phyloP scores from a whole-genome alignment of 2,113 vertebrate genomes.

The Pterocles burchelli region DNA sequence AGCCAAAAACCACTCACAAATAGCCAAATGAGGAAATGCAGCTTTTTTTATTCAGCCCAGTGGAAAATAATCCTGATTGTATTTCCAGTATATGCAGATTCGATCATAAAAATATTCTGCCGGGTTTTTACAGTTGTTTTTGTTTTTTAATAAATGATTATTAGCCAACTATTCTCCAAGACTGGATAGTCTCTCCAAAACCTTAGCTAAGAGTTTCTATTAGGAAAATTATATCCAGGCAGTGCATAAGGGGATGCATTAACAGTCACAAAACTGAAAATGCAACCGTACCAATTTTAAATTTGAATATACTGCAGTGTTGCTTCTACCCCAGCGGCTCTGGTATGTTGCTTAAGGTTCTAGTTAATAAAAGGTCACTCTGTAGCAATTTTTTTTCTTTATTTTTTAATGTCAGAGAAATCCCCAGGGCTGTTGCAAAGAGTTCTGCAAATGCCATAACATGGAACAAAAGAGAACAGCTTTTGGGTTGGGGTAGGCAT shows the following conservation, averaged over 20 bases:
- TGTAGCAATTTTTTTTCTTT: neutral
- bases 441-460: neutral
- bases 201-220: neutral
- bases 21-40: neutral
- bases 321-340: neutral
- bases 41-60: neutral
- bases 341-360: neutral
- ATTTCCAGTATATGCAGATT: neutral
- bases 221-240: neutral
- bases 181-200: neutral
- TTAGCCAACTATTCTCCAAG: neutral
- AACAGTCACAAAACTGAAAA: neutral
- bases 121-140: accelerated
- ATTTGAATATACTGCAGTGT: neutral
- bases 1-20: neutral
- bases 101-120: neutral
- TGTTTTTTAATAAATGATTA: neutral
- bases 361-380: constrained; percentile 55
- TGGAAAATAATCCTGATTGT: neutral
- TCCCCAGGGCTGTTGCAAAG: neutral
- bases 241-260: neutral
- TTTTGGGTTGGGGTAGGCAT: neutral
- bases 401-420: constrained; percentile 51
- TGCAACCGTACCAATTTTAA: neutral
- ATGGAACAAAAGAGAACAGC: neutral